Evolutionary conservation across 92 coral and sea anemone species (phyloP).

Genomic region (Bergia puertoricense): DNA sequence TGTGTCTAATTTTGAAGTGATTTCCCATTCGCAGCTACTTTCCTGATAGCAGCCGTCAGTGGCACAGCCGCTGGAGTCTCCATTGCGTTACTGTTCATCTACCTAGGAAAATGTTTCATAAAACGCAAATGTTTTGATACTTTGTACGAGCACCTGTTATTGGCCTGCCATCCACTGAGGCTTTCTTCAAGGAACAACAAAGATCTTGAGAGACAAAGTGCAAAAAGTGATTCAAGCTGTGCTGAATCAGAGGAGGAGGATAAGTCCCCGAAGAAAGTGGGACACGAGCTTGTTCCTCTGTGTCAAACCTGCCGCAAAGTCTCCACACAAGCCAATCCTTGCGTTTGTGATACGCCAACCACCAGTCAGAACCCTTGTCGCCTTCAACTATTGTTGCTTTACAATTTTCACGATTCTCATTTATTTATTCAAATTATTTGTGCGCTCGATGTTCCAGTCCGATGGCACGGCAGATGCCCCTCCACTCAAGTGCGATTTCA

Average conservation of each 20-base stretch:
- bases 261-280: slow-evolving; percentile 4
- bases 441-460: slow-evolving; percentile 76
- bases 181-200: slow-evolving; percentile 3
- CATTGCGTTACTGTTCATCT: slow-evolving; percentile 13
- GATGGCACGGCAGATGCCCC: slow-evolving; percentile 80
- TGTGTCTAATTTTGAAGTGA: not conserved
- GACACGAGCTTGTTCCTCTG: slow-evolving; percentile 22
- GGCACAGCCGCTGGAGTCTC: slow-evolving; percentile 34
- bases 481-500: slow-evolving; percentile 85
- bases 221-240: slow-evolving; percentile 28
- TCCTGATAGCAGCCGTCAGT: slow-evolving; percentile 32
- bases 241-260: slow-evolving; percentile 39
- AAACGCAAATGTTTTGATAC: not conserved
- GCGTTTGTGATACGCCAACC: slow-evolving; percentile 48
- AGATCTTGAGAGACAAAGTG: slow-evolving; percentile 18
- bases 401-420: slow-evolving; percentile 73
- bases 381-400: slow-evolving; percentile 77
- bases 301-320: slow-evolving; percentile 57
- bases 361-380: slow-evolving; percentile 61
- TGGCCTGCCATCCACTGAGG: slow-evolving; percentile 10
- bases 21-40: slow-evolving; percentile 8
- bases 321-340: slow-evolving; percentile 57
- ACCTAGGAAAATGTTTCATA: slow-evolving; percentile 9
- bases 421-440: slow-evolving; percentile 80
- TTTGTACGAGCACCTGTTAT: slow-evolving; percentile 12